Evolutionary conservation across 2,113 vertebrate genomes (phyloP).

Genomic region (Variabilichromis moorii): DNA sequence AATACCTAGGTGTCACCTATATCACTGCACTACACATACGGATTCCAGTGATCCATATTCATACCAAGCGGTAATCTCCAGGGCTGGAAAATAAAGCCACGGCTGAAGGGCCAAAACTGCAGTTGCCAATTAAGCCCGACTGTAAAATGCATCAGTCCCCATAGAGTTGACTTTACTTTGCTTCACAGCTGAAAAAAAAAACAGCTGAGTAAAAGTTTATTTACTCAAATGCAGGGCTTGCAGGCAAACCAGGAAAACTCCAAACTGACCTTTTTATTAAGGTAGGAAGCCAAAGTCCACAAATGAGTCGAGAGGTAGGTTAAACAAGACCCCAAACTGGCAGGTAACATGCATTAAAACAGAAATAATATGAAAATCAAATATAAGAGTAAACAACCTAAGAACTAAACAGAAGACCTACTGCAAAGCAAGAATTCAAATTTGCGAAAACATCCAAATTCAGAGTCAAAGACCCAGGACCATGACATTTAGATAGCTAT

Average conservation of each 20-base stretch:
- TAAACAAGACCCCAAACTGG: background rate
- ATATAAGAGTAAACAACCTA: background rate
- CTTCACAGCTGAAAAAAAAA: background rate
- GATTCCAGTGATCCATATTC: background rate
- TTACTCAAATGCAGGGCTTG: background rate
- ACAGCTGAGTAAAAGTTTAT: background rate
- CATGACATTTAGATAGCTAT: background rate
- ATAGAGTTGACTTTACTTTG: background rate
- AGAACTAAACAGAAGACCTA: background rate
- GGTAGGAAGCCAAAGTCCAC: background rate
- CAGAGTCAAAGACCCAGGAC: background rate
- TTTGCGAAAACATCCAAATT: background rate
- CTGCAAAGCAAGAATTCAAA: background rate
- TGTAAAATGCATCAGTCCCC: background rate
- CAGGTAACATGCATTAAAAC: background rate
- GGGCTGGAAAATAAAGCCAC: background rate
- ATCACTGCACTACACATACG: background rate
- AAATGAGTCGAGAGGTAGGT: background rate
- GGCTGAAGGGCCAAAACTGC: background rate
- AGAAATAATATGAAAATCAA: background rate
- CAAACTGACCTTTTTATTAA: background rate
- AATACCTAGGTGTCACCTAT: background rate
- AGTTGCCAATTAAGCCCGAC: background rate
- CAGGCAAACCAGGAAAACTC: background rate
- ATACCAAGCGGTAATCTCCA: background rate